Percentiles rank a stretch among this genome's conserved stretches.
Evolutionary conservation across 2,888 invertebrate genomes (phyloP).

Genomic region (Lithophane leautieri): DNA sequence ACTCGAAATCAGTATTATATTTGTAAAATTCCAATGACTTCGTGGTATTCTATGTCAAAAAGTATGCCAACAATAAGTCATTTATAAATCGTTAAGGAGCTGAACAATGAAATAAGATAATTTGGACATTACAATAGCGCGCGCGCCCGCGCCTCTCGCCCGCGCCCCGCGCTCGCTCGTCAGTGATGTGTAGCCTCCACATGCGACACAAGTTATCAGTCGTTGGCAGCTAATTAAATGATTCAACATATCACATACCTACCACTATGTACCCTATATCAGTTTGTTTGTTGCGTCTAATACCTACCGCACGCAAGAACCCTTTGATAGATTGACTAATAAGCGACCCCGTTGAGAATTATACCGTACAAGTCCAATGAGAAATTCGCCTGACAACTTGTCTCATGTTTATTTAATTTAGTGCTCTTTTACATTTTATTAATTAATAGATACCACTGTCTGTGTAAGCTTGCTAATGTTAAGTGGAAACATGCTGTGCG

Average conservation of each 20-base stretch:
- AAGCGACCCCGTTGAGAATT: conserved; percentile 71
- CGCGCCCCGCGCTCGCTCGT: conserved; percentile 58
- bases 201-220: conserved; percentile 69
- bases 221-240: conserved; percentile 74
- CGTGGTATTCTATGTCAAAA: conserved; percentile 9
- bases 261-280: conserved; percentile 56
- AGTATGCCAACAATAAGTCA: conserved; percentile 52
- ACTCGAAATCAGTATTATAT: conserved; percentile 18
- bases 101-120: conserved; percentile 67
- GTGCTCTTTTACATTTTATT: conserved; percentile 65
- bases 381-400: conserved; percentile 68
- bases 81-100: conserved; percentile 61
- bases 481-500: conserved; percentile 63
- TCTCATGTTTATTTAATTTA: conserved; percentile 64
- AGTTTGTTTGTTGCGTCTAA: conserved; percentile 63
- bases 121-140: conserved; percentile 64
- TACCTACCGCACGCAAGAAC: conserved; percentile 69
- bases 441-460: conserved; percentile 61
- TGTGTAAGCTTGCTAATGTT: conserved; percentile 58
- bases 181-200: conserved; percentile 54
- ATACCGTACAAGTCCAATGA: conserved; percentile 63
- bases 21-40: conserved; percentile 34
- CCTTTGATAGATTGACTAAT: conserved; percentile 79
- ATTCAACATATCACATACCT: conserved; percentile 62
- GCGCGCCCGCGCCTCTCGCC: conserved; percentile 34